A percentile compares a stretch with the other conserved stretches of the same genome.
Evolutionary conservation across 2,888 invertebrate genomes (phyloP).

Genomic region (Cerastis leucographa): DNA sequence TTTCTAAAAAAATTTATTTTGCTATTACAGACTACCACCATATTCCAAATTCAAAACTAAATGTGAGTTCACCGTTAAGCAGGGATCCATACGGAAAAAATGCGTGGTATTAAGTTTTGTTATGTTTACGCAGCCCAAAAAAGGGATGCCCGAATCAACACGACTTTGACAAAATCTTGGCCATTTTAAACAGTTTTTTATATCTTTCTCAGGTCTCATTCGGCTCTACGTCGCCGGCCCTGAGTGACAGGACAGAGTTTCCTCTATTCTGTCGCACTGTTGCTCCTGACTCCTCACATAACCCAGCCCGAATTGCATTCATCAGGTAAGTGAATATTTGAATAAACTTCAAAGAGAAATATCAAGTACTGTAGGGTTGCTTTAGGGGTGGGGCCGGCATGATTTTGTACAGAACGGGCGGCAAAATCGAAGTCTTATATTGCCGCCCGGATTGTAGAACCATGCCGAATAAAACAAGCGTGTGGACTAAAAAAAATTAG

Average conservation of each 20-base stretch:
- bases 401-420: background rate
- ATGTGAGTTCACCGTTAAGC: background rate
- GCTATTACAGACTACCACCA: too few species aligned
- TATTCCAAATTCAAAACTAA: too few species aligned
- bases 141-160: background rate
- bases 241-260: conserved; percentile 97
- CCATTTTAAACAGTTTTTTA: background rate
- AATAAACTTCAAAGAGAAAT: too few species aligned
- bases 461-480: background rate
- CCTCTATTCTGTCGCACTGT: conserved; percentile 97
- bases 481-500: background rate
- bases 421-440: background rate
- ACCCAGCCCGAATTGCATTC: conserved; percentile 96
- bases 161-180: background rate
- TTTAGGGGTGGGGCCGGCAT: background rate
- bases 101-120: background rate
- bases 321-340: conserved; percentile 88
- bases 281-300: conserved; percentile 97
- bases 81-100: background rate
- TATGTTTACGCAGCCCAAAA: background rate
- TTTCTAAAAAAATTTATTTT: too few species aligned
- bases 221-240: conserved; percentile 96
- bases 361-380: background rate
- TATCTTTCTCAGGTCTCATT: conserved; percentile 93
- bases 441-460: background rate